Percentiles rank a stretch among this genome's conserved stretches.
Conservation (phyloP, 2,888 invertebrate species). For the Platycheirus albimanus region DNA sequence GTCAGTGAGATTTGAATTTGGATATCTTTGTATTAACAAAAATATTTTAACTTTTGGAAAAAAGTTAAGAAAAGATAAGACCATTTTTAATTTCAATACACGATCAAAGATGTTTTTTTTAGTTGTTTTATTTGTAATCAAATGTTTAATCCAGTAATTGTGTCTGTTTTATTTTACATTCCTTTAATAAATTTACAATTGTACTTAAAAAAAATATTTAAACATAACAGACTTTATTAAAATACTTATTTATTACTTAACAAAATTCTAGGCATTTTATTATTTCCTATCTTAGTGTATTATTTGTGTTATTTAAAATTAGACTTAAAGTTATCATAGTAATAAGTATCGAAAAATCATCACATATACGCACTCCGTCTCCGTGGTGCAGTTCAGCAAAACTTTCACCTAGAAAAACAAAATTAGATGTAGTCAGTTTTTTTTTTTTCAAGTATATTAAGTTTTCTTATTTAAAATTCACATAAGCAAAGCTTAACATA, state of each 20-base stretch:
- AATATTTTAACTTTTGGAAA: too few species aligned
- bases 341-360: slow-evolving; percentile 76
- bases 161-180: slow-evolving; percentile 75
- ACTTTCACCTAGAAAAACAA: slow-evolving; percentile 84
- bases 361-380: slow-evolving; percentile 71
- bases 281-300: slow-evolving; percentile 78
- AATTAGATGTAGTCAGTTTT: too few species aligned
- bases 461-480: too few species aligned
- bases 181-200: slow-evolving; percentile 75
- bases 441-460: too few species aligned
- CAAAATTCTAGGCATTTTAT: slow-evolving; percentile 45
- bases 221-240: slow-evolving; percentile 69
- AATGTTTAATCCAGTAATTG: slow-evolving; percentile 18
- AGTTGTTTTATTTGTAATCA: slow-evolving; percentile 31
- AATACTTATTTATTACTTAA: slow-evolving; percentile 68
- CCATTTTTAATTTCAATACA: too few species aligned
- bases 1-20: too few species aligned
- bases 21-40: too few species aligned
- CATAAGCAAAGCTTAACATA: background rate
- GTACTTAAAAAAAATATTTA: slow-evolving; percentile 62
- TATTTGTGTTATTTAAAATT: slow-evolving; percentile 73
- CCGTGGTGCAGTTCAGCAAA: slow-evolving; percentile 85
- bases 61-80: too few species aligned
- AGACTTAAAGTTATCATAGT: slow-evolving; percentile 76
- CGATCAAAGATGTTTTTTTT: too few species aligned